A percentile compares a stretch with the other conserved stretches of the same genome.
These are phyloP conservation scores for Pollachius pollachius DNA, from an alignment of 2,113 vertebrate species.

Conservation along the genomic window DNA sequence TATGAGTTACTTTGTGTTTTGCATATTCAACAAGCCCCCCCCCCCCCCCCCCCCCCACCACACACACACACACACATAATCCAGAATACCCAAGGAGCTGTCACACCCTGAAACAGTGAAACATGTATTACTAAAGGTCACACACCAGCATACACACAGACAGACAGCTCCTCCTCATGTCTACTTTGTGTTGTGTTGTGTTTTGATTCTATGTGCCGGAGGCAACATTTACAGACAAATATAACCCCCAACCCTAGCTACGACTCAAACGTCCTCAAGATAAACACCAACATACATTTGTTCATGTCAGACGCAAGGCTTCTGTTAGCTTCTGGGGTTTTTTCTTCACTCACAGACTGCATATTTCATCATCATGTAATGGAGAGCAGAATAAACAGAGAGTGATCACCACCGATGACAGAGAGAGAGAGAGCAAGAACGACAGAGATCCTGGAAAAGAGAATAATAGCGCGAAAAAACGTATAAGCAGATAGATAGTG, in stretches of 20 bases:
- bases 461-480: no score
- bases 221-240: slow-evolving; percentile 31
- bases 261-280: slow-evolving; percentile 41
- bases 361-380: slow-evolving; percentile 26
- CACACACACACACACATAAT: no score
- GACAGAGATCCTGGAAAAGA: slow-evolving; percentile 12
- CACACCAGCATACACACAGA: no score
- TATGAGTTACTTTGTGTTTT: no score
- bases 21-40: no score
- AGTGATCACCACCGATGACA: slow-evolving; percentile 14
- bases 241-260: slow-evolving; percentile 20
- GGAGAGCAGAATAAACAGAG: slow-evolving; percentile 48
- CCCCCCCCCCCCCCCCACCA: no score
- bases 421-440: slow-evolving; percentile 2
- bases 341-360: slow-evolving; percentile 38
- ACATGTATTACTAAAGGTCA: no score
- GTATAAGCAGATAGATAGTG: no score
- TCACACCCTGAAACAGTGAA: no score
- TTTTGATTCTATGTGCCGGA: slow-evolving; percentile 6
- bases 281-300: slow-evolving; percentile 60
- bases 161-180: no score
- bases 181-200: no score
- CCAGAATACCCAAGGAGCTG: no score
- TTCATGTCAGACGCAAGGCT: slow-evolving; percentile 38
- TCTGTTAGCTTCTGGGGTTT: slow-evolving; percentile 39